Conservation (phyloP, 2,888 invertebrate genomes). For the Microctonus aethiopoides region DNA sequence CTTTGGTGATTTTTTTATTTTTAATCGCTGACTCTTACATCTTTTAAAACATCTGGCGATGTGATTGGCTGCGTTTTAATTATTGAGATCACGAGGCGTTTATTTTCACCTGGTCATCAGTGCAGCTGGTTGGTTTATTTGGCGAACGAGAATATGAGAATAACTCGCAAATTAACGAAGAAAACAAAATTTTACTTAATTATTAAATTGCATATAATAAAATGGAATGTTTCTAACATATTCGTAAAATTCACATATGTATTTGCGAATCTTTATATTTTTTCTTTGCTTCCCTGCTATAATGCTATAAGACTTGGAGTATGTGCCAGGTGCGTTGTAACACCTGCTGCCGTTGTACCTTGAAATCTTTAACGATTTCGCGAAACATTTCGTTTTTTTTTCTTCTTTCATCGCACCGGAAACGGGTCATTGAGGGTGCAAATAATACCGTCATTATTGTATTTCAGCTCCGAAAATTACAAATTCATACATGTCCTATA, state of each 20-base stretch:
- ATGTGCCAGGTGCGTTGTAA: slow-evolving; percentile 7
- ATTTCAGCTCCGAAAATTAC: neutral
- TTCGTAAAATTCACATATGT: too few species aligned
- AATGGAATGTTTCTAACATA: too few species aligned
- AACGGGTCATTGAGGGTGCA: neutral
- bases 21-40: neutral
- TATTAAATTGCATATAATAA: too few species aligned
- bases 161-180: too few species aligned
- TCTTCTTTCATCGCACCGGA: neutral
- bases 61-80: neutral
- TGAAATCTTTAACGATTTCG: slow-evolving; percentile 8
- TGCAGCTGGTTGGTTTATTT: neutral
- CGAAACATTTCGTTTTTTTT: slow-evolving; percentile 10
- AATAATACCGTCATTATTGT: neutral
- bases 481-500: neutral
- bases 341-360: slow-evolving; percentile 15
- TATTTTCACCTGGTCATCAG: neutral
- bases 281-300: neutral
- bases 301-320: neutral
- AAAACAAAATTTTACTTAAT: too few species aligned
- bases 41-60: neutral
- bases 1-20: neutral
- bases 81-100: neutral
- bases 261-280: slow-evolving; percentile 1
- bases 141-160: neutral